A percentile compares a stretch with the other conserved stretches of the same genome.
Conservation (phyloP, 2,888 invertebrate genomes). For the Cryptocheilus praepositus region DNA sequence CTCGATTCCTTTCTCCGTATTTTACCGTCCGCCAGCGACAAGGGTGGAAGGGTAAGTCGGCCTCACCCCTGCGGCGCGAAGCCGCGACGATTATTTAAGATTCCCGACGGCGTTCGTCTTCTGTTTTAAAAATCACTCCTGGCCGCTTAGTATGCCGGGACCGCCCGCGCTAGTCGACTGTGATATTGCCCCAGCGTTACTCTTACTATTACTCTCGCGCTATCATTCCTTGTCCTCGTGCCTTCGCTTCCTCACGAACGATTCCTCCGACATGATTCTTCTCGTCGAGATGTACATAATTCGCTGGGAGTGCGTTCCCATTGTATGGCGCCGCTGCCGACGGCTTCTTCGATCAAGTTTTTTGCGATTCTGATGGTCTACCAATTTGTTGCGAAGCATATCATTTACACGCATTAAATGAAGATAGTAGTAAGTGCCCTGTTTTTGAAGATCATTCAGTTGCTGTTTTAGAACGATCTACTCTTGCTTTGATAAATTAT, state of each 20-base stretch:
- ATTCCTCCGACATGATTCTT: no score
- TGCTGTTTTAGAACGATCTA: no score
- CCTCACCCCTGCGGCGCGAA: slow-evolving; percentile 15
- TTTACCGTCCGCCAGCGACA: neutral
- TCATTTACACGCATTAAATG: no score
- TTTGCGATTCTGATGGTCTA: no score
- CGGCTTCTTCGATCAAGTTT: no score
- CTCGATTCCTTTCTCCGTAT: neutral
- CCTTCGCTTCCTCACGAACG: neutral
- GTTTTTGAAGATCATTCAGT: no score
- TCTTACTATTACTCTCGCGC: slow-evolving; percentile 33
- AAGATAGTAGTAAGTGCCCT: no score
- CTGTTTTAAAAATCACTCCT: slow-evolving; percentile 70
- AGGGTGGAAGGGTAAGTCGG: neutral
- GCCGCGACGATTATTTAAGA: slow-evolving; percentile 64
- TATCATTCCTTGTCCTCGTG: slow-evolving; percentile 5
- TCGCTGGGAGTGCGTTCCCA: no score
- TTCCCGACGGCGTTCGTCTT: slow-evolving; percentile 63
- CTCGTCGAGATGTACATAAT: slow-evolving; percentile 14
- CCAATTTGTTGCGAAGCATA: no score
- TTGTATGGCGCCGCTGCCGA: no score
- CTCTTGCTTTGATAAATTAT: no score
- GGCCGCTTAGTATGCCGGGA: slow-evolving; percentile 66
- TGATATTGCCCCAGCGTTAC: slow-evolving; percentile 67
- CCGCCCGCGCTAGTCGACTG: slow-evolving; percentile 67